Evolutionary conservation across 2,113 vertebrate species (phyloP).

Genomic region (Sitta europaea): DNA sequence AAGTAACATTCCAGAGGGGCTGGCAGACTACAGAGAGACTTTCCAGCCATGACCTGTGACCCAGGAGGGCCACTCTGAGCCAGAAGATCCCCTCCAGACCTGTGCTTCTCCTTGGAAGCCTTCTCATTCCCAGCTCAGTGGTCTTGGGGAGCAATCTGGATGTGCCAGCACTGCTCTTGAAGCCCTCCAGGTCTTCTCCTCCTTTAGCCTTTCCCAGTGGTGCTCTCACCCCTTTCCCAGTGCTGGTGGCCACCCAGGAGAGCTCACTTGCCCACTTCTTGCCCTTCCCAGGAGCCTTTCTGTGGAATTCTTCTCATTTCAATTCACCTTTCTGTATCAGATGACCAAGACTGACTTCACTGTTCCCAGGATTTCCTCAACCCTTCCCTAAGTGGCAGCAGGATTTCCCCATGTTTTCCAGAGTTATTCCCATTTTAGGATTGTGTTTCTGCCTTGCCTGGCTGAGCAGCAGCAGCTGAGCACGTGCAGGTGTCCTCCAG

Average conservation of each 20-base stretch:
- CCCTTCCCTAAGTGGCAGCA: neutral
- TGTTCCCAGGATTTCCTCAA: neutral
- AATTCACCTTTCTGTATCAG: neutral
- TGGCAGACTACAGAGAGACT: neutral
- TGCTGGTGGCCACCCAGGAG: accelerated
- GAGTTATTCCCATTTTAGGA: neutral
- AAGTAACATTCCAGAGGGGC: neutral
- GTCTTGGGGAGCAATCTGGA: neutral
- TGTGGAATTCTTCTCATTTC: neutral
- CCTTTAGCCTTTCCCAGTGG: neutral
- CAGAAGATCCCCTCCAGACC: neutral
- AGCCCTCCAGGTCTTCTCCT: neutral
- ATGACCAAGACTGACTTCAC: neutral
- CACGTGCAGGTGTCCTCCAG: neutral
- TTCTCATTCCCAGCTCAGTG: neutral
- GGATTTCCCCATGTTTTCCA: neutral
- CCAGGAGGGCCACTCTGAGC: neutral
- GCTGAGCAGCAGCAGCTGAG: neutral
- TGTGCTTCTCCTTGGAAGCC: neutral
- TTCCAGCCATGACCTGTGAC: neutral
- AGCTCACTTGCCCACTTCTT: neutral
- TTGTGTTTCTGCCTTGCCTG: neutral
- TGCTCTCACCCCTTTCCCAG: neutral
- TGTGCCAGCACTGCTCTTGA: accelerated
- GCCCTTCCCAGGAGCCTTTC: neutral